Conservation (phyloP, 2,113 vertebrate genomes). For the Dolichotis patagonum region DNA sequence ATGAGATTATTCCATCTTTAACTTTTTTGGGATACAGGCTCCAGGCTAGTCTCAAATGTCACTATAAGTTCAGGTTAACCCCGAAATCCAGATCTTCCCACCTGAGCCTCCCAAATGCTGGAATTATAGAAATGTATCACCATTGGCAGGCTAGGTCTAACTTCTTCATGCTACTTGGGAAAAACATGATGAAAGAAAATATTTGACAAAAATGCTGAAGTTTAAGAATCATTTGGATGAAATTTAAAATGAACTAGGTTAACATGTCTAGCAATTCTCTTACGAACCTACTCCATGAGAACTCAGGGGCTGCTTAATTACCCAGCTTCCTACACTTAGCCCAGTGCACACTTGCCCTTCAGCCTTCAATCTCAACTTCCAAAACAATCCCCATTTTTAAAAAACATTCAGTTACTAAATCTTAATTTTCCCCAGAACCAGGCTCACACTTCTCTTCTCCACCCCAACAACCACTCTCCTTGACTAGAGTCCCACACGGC, state of each 20-base stretch:
- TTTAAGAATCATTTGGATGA: background rate
- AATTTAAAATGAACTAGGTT: background rate
- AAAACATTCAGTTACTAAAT: conserved; percentile 2
- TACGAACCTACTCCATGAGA: background rate
- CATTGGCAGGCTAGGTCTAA: background rate
- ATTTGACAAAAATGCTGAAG: background rate
- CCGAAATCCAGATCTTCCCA: background rate
- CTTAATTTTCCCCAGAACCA: background rate
- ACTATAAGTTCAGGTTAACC: background rate
- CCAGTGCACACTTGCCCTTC: background rate
- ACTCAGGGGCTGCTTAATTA: background rate
- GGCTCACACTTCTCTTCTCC: background rate
- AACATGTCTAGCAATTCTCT: background rate
- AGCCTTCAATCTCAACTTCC: background rate
- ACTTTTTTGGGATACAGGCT: background rate
- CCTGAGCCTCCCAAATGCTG: background rate
- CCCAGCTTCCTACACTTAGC: background rate
- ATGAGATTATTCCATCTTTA: background rate
- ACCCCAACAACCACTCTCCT: background rate
- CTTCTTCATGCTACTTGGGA: background rate
- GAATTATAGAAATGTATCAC: background rate
- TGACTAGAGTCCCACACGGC: background rate
- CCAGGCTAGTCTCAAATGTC: background rate
- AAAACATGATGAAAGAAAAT: background rate
- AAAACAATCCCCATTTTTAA: background rate